phyloP scores from a whole-genome alignment of 2,888 invertebrate species.

The Chloroclysta siterata region DNA sequence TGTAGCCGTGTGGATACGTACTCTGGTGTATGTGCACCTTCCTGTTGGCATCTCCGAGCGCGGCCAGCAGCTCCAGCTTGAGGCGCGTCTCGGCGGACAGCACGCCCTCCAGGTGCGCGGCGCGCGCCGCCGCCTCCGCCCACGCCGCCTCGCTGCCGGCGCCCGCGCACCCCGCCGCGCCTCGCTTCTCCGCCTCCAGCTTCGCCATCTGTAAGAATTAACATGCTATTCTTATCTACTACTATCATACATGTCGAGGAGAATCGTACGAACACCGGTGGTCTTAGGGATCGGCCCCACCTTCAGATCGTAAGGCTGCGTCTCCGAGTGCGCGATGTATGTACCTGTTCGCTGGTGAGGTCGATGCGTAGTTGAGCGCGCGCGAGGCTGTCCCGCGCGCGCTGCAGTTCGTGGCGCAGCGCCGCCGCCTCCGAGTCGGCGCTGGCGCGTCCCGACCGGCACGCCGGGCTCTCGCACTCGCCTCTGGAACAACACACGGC shows the following conservation, averaged over 20 bases:
- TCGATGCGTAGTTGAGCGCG: constrained; percentile 61
- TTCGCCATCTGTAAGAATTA: constrained; percentile 80
- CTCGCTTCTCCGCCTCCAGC: constrained; percentile 32
- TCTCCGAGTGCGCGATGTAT: too few species aligned
- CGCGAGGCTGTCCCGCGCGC: constrained; percentile 56
- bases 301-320: too few species aligned
- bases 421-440: constrained; percentile 66
- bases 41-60: constrained; percentile 97
- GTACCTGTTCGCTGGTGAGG: constrained; percentile 65
- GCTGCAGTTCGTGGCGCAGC: constrained; percentile 82
- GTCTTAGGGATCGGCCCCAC: too few species aligned
- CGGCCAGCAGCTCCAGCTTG: constrained; percentile 98
- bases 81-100: constrained; percentile 98
- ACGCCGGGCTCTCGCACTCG: constrained; percentile 76
- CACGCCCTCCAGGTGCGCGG: constrained; percentile 95
- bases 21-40: constrained; percentile 94
- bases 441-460: constrained; percentile 85
- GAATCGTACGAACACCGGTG: too few species aligned
- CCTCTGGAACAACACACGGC: constrained; percentile 49
- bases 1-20: too few species aligned
- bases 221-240: too few species aligned
- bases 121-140: constrained; percentile 94
- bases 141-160: constrained; percentile 90
- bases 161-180: constrained; percentile 31
- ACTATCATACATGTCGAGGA: too few species aligned